phyloP scores from a whole-genome alignment of 2,113 vertebrate genomes.

The Platysternon megacephalum region DNA sequence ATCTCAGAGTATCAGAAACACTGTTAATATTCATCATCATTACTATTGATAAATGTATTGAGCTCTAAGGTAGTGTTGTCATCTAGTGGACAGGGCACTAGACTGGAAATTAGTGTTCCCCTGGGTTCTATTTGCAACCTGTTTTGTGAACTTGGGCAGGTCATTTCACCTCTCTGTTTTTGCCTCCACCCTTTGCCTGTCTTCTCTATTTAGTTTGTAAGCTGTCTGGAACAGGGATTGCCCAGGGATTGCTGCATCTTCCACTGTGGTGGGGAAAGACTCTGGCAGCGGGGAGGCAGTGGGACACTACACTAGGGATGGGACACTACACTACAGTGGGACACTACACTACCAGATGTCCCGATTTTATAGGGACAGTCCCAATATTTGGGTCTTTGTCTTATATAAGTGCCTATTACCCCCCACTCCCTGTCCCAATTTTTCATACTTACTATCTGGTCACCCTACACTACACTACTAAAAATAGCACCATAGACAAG shows the following conservation, averaged over 20 bases:
- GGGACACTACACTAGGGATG: neutral
- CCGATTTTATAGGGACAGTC: too few relatives aligned
- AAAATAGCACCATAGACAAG: neutral
- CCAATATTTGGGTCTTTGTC: too few relatives aligned
- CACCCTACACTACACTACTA: neutral
- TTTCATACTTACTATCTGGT: too few relatives aligned
- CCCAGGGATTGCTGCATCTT: too few relatives aligned
- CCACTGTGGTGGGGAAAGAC: neutral
- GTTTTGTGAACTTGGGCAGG: neutral
- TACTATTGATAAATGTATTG: neutral
- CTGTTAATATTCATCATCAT: neutral
- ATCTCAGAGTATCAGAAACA: neutral
- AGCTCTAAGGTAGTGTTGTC: neutral
- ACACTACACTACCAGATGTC: neutral
- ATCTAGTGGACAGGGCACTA: neutral
- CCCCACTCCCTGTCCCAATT: too few relatives aligned
- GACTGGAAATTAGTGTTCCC: neutral
- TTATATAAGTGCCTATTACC: too few relatives aligned
- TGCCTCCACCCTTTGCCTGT: neutral
- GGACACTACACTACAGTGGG: neutral
- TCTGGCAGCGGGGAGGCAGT: neutral
- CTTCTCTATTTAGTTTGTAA: neutral
- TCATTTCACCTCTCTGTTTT: neutral
- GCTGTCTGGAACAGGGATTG: neutral
- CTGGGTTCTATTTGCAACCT: neutral